Evolutionary conservation across 2,797 vertebrate genomes (phyloP).

Genomic region (Sus cebifrons): DNA sequence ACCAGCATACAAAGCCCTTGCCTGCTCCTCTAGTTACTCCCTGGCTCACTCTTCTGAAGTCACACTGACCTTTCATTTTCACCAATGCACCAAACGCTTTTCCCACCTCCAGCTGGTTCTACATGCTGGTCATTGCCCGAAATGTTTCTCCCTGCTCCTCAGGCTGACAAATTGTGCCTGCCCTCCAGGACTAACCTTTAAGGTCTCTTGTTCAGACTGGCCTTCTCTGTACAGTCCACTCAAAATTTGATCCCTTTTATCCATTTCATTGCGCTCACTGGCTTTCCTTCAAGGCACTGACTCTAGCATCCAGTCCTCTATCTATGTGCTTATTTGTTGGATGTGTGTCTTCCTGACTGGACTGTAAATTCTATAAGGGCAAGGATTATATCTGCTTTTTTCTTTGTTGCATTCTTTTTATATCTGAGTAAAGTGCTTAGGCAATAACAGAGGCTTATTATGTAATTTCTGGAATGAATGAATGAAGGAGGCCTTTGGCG

Average conservation of each 20-base stretch:
- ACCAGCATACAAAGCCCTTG: background rate
- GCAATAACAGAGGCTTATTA: background rate
- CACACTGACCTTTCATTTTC: background rate
- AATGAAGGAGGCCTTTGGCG: background rate
- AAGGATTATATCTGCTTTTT: background rate
- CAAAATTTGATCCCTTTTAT: background rate
- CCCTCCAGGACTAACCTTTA: background rate
- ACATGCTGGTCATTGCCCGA: background rate
- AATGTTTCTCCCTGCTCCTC: background rate
- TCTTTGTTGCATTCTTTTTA: slow-evolving; percentile 21
- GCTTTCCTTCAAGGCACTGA: background rate
- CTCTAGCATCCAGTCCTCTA: background rate
- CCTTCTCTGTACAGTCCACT: background rate
- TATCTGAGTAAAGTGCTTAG: background rate
- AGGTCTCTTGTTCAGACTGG: background rate
- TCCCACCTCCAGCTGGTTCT: background rate
- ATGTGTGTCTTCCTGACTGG: background rate
- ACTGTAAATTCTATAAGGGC: background rate
- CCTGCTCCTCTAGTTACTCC: background rate
- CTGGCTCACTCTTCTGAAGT: background rate
- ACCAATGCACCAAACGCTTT: background rate
- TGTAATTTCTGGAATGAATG: background rate
- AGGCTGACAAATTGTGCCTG: background rate
- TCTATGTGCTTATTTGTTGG: background rate
- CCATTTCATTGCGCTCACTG: background rate